Percentiles rank a stretch among this genome's conserved stretches.
Conservation (phyloP, 2,113 vertebrate genomes). For the Puntigrus tetrazona region DNA sequence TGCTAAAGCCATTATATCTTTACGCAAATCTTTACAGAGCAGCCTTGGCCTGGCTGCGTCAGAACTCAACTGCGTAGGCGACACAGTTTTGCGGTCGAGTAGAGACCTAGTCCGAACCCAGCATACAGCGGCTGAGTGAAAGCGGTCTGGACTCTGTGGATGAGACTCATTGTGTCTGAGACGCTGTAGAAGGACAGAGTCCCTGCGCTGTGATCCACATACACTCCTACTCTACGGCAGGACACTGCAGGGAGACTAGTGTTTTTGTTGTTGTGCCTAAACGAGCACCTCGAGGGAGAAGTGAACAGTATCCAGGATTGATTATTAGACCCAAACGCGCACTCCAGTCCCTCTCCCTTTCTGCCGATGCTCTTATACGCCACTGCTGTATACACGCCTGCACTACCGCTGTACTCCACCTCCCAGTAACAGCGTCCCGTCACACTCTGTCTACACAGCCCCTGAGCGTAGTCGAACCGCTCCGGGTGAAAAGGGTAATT, state of each 20-base stretch:
- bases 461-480: neutral
- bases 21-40: neutral
- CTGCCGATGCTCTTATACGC: conserved; percentile 16
- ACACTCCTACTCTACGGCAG: neutral
- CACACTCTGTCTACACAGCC: neutral
- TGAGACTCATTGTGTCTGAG: neutral
- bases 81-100: neutral
- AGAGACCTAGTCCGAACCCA: neutral
- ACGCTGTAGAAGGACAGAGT: no score
- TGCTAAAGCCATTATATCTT: neutral
- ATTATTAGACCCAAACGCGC: neutral
- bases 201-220: neutral
- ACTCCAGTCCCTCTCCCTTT: neutral
- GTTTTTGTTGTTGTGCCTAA: neutral
- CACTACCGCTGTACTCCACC: neutral
- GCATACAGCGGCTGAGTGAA: neutral
- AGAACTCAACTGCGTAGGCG: neutral
- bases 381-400: neutral
- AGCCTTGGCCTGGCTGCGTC: neutral
- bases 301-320: neutral
- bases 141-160: neutral
- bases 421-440: conserved; percentile 8
- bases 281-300: neutral
- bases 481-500: neutral
- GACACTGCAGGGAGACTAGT: neutral